Evolutionary conservation across 2,888 invertebrate species (phyloP), one percentile per base, ranked within the genome.

Genomic region (Agriopis marginaria): DNA sequence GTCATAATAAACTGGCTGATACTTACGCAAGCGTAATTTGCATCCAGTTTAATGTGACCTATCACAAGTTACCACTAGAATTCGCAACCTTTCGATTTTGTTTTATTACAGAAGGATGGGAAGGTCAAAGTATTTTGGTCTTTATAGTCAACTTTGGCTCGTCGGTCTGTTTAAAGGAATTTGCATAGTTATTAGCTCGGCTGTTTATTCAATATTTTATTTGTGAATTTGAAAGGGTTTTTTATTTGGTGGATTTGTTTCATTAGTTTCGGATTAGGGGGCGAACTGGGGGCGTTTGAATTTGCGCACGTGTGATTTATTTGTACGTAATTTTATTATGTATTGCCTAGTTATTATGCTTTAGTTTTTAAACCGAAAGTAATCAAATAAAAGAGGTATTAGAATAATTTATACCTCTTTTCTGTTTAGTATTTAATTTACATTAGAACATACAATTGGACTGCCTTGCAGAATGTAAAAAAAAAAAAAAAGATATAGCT

Each of bases 101-200:
- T 47, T 47, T 17, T 32, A 47, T 32, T 0, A 17, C 17, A 9
- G 8, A n/a, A 14, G 44, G 39, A 51, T 23, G 6, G 40, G 32
- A 40, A 58, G 66, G 47, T 66, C 56, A 11, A 59, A 42, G 56
- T 42, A 56, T 59, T 49, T 49, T 61, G 63, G 67, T 49, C 32
- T n/a, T 39, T n/a, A n/a, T 7, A 47, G 17, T 56, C 7, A 56
- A 56, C 42, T 42, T 42, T 56, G 42, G 71, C 54, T 66, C 53
- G 70, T 73, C 75, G 69, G 73, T 69, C 80, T 84, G 86, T 88
- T 88, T 86, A 83, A 77, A 74, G 73, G 80, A 85, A 91, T 92
- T 91, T 89, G 88, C 89, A 91, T 91, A 86, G 85, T 89, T 89
- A 88, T 88, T 87, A 84, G 82, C 76, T 75, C 77, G 78, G 76